phyloP scores from a whole-genome alignment of 2,888 invertebrate genomes.

The Pilophorus perplexus region DNA sequence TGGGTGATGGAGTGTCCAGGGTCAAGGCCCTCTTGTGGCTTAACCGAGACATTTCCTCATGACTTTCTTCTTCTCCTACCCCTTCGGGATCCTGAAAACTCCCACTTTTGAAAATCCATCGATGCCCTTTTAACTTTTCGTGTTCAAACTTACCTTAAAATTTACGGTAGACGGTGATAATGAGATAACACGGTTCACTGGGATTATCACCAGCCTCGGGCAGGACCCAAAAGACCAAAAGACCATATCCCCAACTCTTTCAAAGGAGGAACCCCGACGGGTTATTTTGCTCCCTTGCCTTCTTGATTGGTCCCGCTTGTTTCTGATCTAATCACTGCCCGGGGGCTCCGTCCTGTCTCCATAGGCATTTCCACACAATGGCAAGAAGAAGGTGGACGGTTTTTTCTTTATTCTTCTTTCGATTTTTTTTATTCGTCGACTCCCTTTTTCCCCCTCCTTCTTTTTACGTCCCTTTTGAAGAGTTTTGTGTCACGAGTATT shows the following conservation, averaged over 20 bases:
- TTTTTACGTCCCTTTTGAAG: not conserved
- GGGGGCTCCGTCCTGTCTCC: constrained; percentile 38
- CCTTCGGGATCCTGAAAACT: too few relatives aligned
- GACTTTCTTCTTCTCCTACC: too few relatives aligned
- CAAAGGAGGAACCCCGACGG: not conserved
- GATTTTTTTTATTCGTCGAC: constrained; percentile 18
- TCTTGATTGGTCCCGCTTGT: constrained; percentile 41
- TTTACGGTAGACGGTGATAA: too few relatives aligned
- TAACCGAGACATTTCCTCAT: too few relatives aligned
- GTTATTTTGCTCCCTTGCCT: constrained; percentile 10
- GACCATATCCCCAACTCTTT: not conserved
- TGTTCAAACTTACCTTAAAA: too few relatives aligned
- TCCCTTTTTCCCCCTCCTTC: constrained; percentile 8
- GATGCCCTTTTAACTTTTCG: too few relatives aligned
- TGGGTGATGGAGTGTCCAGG: too few relatives aligned
- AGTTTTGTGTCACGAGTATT: constrained; percentile 2
- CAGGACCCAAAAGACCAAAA: too few relatives aligned
- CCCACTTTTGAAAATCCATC: too few relatives aligned
- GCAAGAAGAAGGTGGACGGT: constrained; percentile 36
- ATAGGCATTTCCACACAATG: constrained; percentile 40
- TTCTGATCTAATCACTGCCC: constrained; percentile 41
- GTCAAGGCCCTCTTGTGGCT: too few relatives aligned
- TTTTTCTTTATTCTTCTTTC: constrained; percentile 27
- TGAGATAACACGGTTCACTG: too few relatives aligned
- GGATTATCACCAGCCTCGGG: too few relatives aligned